These are phyloP conservation scores for Ammospiza nelsoni DNA, from an alignment of 2,113 vertebrate species.

Conservation along the genomic window DNA sequence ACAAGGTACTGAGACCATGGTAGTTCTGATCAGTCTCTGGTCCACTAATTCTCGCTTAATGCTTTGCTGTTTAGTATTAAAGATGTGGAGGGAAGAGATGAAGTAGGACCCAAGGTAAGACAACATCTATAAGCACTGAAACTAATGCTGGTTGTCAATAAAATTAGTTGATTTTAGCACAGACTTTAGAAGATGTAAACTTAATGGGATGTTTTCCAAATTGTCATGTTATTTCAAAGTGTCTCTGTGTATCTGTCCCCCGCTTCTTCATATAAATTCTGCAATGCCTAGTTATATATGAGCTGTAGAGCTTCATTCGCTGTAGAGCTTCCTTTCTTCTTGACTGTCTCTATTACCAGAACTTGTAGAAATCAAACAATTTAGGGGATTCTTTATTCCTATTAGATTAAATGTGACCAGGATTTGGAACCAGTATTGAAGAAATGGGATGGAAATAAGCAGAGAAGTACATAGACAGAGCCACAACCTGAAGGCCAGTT, in stretches of 20 bases:
- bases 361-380: not conserved
- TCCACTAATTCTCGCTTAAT: not conserved
- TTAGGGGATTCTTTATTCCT: not conserved
- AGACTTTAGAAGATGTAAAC: not conserved
- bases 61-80: not conserved
- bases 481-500: not conserved
- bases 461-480: not conserved
- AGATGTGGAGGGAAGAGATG: not conserved
- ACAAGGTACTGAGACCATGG: not conserved
- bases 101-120: not conserved
- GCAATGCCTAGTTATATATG: not conserved
- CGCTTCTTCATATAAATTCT: not conserved
- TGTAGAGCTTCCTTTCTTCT: not conserved
- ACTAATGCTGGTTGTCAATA: not conserved
- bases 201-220: not conserved
- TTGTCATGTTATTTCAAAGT: not conserved
- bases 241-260: not conserved
- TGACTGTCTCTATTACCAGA: not conserved
- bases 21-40: not conserved
- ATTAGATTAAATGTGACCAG: not conserved
- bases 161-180: not conserved
- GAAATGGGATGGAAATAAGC: not conserved
- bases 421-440: not conserved
- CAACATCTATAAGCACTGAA: not conserved
- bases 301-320: not conserved